Conservation (phyloP, 2,888 invertebrate genomes). For the Heterodera filipjevi region DNA sequence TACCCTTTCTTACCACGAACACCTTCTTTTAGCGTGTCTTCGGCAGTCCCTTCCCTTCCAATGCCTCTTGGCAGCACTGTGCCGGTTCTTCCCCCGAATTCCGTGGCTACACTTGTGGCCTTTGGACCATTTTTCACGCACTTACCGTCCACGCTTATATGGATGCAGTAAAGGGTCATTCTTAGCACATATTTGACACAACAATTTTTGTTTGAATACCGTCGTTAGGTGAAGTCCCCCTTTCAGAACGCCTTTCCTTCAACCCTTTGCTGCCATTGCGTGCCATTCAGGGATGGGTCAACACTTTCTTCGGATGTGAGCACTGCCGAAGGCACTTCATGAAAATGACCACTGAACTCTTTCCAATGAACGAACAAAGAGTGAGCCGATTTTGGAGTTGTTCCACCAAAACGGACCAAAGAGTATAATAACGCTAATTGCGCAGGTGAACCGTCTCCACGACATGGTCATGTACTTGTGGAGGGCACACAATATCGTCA, state of each 20-base stretch:
- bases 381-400: slow-evolving; percentile 39
- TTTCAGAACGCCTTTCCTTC: slow-evolving; percentile 1
- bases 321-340: slow-evolving; percentile 88
- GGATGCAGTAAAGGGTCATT: slow-evolving; percentile 62
- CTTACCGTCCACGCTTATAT: slow-evolving; percentile 79
- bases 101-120: slow-evolving; percentile 76
- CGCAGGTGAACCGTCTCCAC: slow-evolving; percentile 57
- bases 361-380: slow-evolving; percentile 62
- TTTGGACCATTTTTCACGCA: slow-evolving; percentile 95
- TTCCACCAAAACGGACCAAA: neutral
- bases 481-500: slow-evolving; percentile 89
- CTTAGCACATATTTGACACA: neutral
- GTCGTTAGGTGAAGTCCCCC: neutral
- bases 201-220: neutral
- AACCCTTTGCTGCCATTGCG: slow-evolving; percentile 57
- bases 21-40: slow-evolving; percentile 53
- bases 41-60: slow-evolving; percentile 60
- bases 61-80: slow-evolving; percentile 64
- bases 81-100: slow-evolving; percentile 68
- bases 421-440: neutral
- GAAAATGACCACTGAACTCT: slow-evolving; percentile 76
- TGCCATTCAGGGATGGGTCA: slow-evolving; percentile 74
- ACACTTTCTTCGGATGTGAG: slow-evolving; percentile 89
- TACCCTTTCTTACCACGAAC: slow-evolving; percentile 27
- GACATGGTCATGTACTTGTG: slow-evolving; percentile 70